These are phyloP conservation scores for Philhelius pedissequus DNA, from an alignment of 2,888 invertebrate species.

Conservation along the genomic window DNA sequence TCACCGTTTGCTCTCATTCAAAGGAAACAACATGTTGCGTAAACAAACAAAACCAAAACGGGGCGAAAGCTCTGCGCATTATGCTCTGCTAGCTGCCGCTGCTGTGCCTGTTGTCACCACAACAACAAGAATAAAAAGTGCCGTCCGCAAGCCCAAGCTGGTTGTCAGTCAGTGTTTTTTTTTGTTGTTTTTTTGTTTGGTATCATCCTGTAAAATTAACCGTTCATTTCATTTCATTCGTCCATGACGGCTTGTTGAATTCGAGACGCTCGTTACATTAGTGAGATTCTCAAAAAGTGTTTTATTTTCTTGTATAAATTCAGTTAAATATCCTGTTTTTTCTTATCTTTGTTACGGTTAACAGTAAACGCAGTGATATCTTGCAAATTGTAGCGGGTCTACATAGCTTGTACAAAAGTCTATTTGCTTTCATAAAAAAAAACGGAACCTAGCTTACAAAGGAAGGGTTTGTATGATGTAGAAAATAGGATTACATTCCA, in stretches of 20 bases:
- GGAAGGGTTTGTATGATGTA: constrained; percentile 48
- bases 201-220: constrained; percentile 25
- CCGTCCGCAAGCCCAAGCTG: constrained; percentile 19
- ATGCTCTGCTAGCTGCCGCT: not conserved
- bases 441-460: not conserved
- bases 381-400: not conserved
- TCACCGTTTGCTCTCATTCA: constrained; percentile 40
- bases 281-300: not conserved
- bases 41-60: constrained; percentile 39
- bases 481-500: not conserved
- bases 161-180: constrained; percentile 6
- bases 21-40: constrained; percentile 64
- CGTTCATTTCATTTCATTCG: constrained; percentile 45
- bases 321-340: not conserved
- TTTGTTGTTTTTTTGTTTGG: not conserved
- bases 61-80: constrained; percentile 41
- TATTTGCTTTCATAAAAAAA: not conserved
- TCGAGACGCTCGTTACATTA: not conserved
- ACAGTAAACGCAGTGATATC: not conserved
- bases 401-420: no score
- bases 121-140: not conserved
- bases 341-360: not conserved
- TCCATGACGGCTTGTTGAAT: constrained; percentile 25
- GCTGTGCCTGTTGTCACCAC: not conserved
- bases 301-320: not conserved